Evolutionary conservation across 2,113 vertebrate species (phyloP).

Genomic region (Cynoglossus semilaevis): DNA sequence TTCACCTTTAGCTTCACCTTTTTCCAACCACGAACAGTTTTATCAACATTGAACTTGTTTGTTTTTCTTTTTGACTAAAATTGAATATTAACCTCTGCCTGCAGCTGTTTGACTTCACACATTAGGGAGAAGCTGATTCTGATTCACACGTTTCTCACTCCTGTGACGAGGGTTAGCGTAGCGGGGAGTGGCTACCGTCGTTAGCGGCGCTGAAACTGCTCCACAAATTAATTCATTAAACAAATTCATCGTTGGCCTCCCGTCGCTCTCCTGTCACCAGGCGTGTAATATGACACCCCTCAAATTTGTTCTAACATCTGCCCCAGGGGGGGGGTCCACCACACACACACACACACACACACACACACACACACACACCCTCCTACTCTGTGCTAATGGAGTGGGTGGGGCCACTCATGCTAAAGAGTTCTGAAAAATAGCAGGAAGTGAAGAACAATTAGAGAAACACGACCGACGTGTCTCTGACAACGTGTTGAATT

Average conservation of each 20-base stretch:
- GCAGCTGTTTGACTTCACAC: too few species aligned
- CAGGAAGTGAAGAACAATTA: too few species aligned
- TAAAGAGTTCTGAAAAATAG: slow-evolving; percentile 49
- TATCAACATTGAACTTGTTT: too few species aligned
- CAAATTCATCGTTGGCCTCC: slow-evolving; percentile 70
- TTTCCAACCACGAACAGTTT: too few species aligned
- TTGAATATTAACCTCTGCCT: too few species aligned
- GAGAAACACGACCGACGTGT: too few species aligned
- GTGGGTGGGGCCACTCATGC: slow-evolving; percentile 77
- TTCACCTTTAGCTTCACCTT: too few species aligned
- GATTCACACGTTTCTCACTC: too few species aligned
- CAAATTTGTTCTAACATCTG: slow-evolving; percentile 81
- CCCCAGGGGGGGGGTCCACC: slow-evolving; percentile 56
- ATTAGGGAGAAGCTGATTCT: too few species aligned
- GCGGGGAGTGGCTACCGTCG: slow-evolving; percentile 72
- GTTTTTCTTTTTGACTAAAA: too few species aligned
- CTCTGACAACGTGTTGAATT: too few species aligned
- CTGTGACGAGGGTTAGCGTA: too few species aligned
- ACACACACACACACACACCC: slow-evolving; percentile 22
- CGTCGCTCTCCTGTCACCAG: slow-evolving; percentile 71
- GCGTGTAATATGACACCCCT: slow-evolving; percentile 80
- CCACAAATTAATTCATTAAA: slow-evolving; percentile 79
- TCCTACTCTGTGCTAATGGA: slow-evolving; percentile 68
- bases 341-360: slow-evolving; percentile 38
- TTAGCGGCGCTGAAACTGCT: slow-evolving; percentile 72